Percentiles rank a stretch among this genome's conserved stretches.
phyloP scores from a whole-genome alignment of 1,140 invertebrate genomes.

The Maniola jurtina region DNA sequence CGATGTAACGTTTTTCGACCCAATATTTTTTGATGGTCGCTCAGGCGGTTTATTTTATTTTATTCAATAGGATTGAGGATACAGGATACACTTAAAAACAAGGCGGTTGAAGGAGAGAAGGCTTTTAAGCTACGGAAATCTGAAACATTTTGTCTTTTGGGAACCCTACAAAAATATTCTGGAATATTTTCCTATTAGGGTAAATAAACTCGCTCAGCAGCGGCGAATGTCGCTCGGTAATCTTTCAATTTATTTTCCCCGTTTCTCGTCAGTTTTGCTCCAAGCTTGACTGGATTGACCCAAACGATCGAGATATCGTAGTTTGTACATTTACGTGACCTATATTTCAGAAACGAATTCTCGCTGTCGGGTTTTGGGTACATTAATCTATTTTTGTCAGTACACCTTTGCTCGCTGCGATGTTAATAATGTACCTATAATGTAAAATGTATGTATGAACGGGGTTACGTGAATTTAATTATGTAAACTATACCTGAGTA shows the following conservation, averaged over 20 bases:
- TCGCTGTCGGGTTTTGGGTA: background rate
- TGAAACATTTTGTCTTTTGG: background rate
- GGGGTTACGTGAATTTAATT: conserved; percentile 2
- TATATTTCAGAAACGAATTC: conserved; percentile 5
- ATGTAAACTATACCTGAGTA: background rate
- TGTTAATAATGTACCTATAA: no score
- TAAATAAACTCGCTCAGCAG: background rate
- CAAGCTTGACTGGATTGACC: conserved; percentile 7
- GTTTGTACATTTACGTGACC: conserved; percentile 2
- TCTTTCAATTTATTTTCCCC: conserved; percentile 6
- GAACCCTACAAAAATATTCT: background rate
- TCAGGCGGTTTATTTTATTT: no score
- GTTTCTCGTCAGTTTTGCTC: background rate
- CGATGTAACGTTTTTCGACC: no score
- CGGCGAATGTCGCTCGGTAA: background rate
- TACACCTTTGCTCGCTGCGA: conserved; percentile 1
- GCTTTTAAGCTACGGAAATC: background rate
- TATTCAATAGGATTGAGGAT: no score
- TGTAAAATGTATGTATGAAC: conserved; percentile 2
- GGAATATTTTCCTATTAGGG: background rate
- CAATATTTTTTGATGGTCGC: no score
- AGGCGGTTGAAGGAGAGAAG: no score
- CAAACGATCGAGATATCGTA: conserved; percentile 10
- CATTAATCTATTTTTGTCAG: conserved; percentile 6
- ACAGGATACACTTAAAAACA: no score